phyloP scores from a whole-genome alignment of 2,797 vertebrate species.

The Gorsachius magnificus region DNA sequence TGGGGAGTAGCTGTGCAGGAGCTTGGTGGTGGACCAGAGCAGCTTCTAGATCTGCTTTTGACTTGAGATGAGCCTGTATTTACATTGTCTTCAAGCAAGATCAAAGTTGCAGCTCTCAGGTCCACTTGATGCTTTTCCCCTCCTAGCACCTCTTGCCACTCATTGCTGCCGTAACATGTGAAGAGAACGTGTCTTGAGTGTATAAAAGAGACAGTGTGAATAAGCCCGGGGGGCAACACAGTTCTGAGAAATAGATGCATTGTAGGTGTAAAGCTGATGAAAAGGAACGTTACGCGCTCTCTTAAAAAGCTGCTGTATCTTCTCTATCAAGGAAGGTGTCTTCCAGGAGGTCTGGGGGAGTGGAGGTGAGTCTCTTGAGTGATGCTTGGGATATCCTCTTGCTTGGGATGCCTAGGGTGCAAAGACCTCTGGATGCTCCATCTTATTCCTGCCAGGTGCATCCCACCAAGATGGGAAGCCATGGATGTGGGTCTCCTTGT shows the following conservation, averaged over 20 bases:
- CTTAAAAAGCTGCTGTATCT: not conserved
- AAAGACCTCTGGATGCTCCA: not conserved
- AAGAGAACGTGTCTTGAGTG: not conserved
- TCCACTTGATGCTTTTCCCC: not conserved
- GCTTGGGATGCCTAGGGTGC: not conserved
- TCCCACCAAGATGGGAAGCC: not conserved
- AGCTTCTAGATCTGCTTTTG: not conserved
- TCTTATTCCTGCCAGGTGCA: not conserved
- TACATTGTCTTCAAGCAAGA: not conserved
- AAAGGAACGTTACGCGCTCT: not conserved
- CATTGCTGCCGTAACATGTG: accelerated
- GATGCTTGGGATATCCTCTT: not conserved
- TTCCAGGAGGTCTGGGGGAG: not conserved
- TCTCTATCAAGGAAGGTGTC: not conserved
- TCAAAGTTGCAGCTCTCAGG: not conserved
- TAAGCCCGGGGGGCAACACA: not conserved
- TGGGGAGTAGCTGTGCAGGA: not conserved
- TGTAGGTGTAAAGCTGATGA: not conserved
- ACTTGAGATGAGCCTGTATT: not conserved
- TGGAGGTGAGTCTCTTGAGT: not conserved
- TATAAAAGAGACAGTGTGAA: not conserved
- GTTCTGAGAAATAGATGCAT: not conserved
- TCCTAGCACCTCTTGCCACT: not conserved
- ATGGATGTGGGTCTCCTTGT: not conserved
- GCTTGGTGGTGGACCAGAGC: not conserved